phyloP scores from a whole-genome alignment of 2,888 invertebrate species.

The Timema podura region DNA sequence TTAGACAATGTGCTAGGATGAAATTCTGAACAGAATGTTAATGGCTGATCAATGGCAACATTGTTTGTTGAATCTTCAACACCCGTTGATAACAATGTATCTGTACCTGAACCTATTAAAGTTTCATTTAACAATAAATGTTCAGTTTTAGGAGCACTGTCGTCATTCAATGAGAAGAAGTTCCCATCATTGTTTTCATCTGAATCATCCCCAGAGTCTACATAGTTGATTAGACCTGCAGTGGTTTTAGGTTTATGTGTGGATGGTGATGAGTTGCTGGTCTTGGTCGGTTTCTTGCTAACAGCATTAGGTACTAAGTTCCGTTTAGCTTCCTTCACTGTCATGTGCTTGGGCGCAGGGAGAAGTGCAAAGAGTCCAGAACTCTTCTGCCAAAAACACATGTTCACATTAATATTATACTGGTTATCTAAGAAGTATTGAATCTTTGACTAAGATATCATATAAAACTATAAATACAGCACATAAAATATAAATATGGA shows the following conservation, averaged over 20 bases:
- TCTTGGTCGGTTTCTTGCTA: slow-evolving; percentile 26
- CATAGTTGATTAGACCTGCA: slow-evolving; percentile 28
- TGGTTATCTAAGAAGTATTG: no score
- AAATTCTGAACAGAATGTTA: no score
- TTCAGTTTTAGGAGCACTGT: background rate
- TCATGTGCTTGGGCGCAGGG: slow-evolving; percentile 60
- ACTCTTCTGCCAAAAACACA: slow-evolving; percentile 51
- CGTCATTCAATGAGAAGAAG: slow-evolving; percentile 30
- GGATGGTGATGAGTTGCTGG: slow-evolving; percentile 7
- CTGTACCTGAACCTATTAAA: background rate
- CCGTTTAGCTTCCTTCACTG: slow-evolving; percentile 34
- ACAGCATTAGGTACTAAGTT: slow-evolving; percentile 30
- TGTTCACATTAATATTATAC: background rate
- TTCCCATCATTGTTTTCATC: slow-evolving; percentile 32
- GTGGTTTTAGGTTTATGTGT: slow-evolving; percentile 17
- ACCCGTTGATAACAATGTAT: no score
- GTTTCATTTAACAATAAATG: background rate
- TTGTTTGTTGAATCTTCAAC: no score
- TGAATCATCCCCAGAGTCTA: slow-evolving; percentile 35
- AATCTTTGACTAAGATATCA: no score
- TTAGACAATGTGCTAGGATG: background rate
- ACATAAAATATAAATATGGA: no score
- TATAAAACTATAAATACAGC: no score
- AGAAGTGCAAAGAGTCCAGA: slow-evolving; percentile 64
- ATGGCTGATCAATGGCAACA: no score